These are phyloP conservation scores for Eriocheir sinensis DNA, from an alignment of 1,140 invertebrate species.

Conservation along the genomic window DNA sequence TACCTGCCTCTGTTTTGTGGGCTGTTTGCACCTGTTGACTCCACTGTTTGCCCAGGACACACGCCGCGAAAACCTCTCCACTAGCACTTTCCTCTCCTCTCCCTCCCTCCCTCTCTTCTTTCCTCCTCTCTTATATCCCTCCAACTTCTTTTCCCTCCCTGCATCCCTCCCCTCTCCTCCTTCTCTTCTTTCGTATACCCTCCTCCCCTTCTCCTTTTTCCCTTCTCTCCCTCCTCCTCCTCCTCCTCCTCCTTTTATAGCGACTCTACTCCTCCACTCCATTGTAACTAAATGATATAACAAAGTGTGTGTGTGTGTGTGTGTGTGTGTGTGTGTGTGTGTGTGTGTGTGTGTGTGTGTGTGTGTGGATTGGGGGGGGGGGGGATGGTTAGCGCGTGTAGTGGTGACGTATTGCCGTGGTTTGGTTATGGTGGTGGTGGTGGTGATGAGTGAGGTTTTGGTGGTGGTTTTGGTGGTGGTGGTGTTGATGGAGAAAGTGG, in stretches of 20 bases:
- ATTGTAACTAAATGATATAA: too few relatives aligned
- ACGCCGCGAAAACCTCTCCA: not conserved
- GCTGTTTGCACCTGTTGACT: not conserved
- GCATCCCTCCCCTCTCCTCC: not conserved
- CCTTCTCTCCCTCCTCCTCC: not conserved
- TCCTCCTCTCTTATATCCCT: not conserved
- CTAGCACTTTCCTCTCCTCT: not conserved
- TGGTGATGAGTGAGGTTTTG: not conserved
- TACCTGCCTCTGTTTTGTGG: constrained; percentile 2
- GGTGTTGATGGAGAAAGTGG: not conserved
- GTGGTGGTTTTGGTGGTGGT: not conserved
- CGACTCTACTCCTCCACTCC: not conserved
- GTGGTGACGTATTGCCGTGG: too few relatives aligned
- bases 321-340: not conserved
- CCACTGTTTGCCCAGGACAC: not conserved
- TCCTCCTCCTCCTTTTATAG: not conserved
- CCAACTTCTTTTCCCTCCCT: not conserved
- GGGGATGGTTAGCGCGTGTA: not conserved
- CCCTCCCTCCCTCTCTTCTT: not conserved
- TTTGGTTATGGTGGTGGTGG: not conserved
- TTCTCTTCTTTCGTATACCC: not conserved
- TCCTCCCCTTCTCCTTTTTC: not conserved
- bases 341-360: not conserved
- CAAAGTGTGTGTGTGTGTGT: too few relatives aligned
- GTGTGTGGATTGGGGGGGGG: not conserved